Percentiles rank a stretch among this genome's conserved stretches.
These are phyloP conservation scores for Cassiopea andromeda DNA, from an alignment of 30 jellyfish, hydroid and myxozoan species.

Conservation along the genomic window DNA sequence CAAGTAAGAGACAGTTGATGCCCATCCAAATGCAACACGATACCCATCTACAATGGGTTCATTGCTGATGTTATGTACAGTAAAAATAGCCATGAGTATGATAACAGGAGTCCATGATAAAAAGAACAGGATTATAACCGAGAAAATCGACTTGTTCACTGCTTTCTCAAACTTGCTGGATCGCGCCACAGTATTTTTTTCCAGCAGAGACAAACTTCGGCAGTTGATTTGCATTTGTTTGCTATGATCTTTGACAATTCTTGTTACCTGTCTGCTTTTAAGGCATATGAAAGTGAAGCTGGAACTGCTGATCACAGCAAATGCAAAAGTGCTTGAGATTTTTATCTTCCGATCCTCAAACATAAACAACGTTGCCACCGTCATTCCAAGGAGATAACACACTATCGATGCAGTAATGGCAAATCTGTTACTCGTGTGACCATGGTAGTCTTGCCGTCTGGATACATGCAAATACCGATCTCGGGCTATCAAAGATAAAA, in stretches of 20 bases:
- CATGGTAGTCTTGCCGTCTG: neutral
- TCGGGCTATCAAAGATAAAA: constrained; percentile 50
- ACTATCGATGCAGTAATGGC: neutral
- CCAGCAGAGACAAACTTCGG: neutral
- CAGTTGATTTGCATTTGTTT: neutral
- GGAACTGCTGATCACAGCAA: constrained; percentile 31
- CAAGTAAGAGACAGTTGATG: constrained; percentile 28
- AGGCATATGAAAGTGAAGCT: constrained; percentile 54
- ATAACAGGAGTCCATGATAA: constrained; percentile 66
- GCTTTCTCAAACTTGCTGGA: constrained; percentile 17
- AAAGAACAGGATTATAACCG: constrained; percentile 37
- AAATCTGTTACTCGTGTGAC: constrained; percentile 23
- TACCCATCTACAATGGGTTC: constrained; percentile 13
- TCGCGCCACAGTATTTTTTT: neutral
- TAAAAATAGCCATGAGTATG: constrained; percentile 39
- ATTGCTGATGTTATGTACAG: neutral
- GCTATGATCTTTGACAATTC: constrained; percentile 29
- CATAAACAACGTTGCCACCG: constrained; percentile 30
- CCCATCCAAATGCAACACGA: constrained; percentile 62
- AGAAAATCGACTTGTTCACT: constrained; percentile 48
- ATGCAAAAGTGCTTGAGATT: constrained; percentile 29
- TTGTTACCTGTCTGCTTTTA: constrained; percentile 10
- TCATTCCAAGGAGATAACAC: constrained; percentile 23
- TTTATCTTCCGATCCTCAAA: neutral
- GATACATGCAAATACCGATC: constrained; percentile 63